Evolutionary conservation across 1,140 invertebrate genomes (phyloP), one percentile per base, ranked within the genome.

Genomic region (Heliconius himera): DNA sequence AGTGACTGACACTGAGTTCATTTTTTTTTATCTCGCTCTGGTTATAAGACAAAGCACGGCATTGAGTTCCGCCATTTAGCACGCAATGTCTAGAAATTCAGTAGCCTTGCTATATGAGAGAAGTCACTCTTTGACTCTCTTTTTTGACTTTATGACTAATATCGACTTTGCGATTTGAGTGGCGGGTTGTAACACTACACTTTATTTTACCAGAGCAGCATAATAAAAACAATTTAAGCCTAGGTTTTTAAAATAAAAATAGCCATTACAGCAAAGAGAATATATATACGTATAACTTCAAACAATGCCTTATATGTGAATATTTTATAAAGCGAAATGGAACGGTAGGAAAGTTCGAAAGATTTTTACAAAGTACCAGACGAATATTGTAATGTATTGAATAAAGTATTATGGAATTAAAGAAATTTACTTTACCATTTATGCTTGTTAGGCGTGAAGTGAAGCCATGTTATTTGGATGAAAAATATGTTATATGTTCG

Each of bases 321-420:
- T 66, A 29, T 29, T 66, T 66, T 66, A 66, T 66, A 66, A 26
- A 16, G 60, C 13, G 9, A 66, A 66, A 66, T 66, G 60, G 60
- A 29, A 66, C 26, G 60, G 60, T 66, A 29, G n/a, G n/a, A 16
- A 66, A 29, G 22, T 66, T 66, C 3, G 22, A 66, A 29, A 13
- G 60, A 66, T 18, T 11, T 22, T 66, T 29, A 29, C 22, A 66
- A 66, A 66, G 22, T 66, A 5, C 8, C 22, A 66, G 26, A 66
- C 60, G 22, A 66, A 66, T 6, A 66, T 66, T 66, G 11, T 66
- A 66, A 66, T 66, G 13, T 66, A 66, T 66, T 66, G 60, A 66
- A 66, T 29, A 29, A 66, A 66, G 60, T 66, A 26, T 26, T 66
- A 29, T 66, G 60, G 22, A 16, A 66, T 66, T 66, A 29, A 66